Percentiles rank a stretch among this genome's conserved stretches.
Evolutionary conservation across 2,888 invertebrate genomes (phyloP).

Genomic region (Colletes collaris): DNA sequence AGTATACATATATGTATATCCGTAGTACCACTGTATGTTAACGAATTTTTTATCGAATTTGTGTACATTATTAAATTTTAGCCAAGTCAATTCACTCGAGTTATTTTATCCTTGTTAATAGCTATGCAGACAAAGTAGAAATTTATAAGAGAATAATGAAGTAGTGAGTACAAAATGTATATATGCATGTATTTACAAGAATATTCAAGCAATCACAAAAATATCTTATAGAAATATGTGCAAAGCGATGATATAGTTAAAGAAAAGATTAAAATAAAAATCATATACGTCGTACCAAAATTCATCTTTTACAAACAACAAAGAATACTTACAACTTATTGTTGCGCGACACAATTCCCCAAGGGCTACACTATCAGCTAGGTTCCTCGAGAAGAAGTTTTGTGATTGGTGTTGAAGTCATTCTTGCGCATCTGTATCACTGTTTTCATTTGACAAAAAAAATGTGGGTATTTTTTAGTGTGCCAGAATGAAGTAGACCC

Average conservation of each 20-base stretch:
- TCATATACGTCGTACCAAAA: conserved; percentile 4
- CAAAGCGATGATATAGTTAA: neutral
- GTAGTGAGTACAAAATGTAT: conserved; percentile 4
- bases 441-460: conserved; percentile 30
- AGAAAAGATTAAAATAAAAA: neutral
- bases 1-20: neutral
- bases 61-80: conserved; percentile 7
- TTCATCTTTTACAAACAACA: conserved; percentile 13
- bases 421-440: conserved; percentile 46
- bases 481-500: conserved; percentile 34
- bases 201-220: conserved; percentile 59
- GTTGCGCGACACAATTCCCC: conserved; percentile 14
- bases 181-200: conserved; percentile 49
- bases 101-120: neutral
- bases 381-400: conserved; percentile 49
- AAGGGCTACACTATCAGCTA: conserved; percentile 8
- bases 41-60: neutral
- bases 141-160: neutral
- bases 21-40: neutral
- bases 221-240: conserved; percentile 19
- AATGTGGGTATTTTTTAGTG: conserved; percentile 26
- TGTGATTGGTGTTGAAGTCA: conserved; percentile 56
- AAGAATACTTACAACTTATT: conserved; percentile 3
- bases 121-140: neutral
- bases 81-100: neutral